Base-by-base conservation (phyloP, 2,113 vertebrate species). In the Grammomys dolichurus region DNA sequence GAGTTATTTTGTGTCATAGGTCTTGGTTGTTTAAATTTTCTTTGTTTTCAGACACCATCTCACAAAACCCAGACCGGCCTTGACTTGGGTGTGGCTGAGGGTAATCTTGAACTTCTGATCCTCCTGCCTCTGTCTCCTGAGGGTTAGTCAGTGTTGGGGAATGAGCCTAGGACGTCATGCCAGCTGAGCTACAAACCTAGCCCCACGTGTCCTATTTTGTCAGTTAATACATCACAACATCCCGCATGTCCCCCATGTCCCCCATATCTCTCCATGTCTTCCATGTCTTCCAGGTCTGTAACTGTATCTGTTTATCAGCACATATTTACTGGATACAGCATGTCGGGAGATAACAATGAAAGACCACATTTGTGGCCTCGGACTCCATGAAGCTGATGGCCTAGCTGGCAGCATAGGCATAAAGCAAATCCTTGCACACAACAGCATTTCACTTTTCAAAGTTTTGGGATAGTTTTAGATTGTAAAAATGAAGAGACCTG, bases 401-500 rank as follows among this genome's bases (percentile, higher is more conserved):
- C 54, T 76, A 60, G 46, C 58, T n/a, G 43, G 4, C 51, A 43
- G 72, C 40, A 56, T 20, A 76, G 58, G 26, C 75, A 51, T 78
- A 8, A 65, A 87, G 84, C 43, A 87, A 92, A 87, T n/a, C 60
- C 60, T 93, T 28, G 56, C 7, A 72, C 14, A 82, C 36, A 33
- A 28, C 40, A 5, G 5, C 4, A 43, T 88, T 82, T 72, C 43
- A 5, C 54, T 51, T 87, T 72, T 56, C 56, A 86, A 77, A 76
- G 85, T 76, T 86, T 17, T 12, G 80, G 1, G 4, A 40, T 43
- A 4, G 51, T 72, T 87, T 90, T 54, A 54, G 12, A 70, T 54
- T 94, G 65, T 72, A 96, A 58, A 92, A 92, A 58, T 58, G n/a
- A 90, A 28, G 72, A 51, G 65, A 14, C 75, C 93, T 60, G n/a